Conservation (phyloP, 2,113 vertebrate genomes). For the Brienomyrus longianalis region DNA sequence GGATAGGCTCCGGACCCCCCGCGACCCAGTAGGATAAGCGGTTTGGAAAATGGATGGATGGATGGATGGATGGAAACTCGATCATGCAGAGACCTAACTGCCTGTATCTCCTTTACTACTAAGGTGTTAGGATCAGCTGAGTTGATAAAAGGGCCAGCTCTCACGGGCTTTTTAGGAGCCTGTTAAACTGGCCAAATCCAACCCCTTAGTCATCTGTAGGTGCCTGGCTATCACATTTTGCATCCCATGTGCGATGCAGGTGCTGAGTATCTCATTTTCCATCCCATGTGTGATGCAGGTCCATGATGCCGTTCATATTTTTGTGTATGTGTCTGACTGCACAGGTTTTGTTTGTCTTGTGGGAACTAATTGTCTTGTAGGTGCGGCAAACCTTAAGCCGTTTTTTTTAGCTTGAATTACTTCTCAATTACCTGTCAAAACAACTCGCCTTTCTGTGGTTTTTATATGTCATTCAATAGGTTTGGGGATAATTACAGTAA, state of each 20-base stretch:
- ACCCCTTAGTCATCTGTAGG: not conserved
- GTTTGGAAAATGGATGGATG: too few relatives aligned
- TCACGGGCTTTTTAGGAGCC: not conserved
- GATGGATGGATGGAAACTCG: too few relatives aligned
- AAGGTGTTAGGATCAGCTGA: not conserved
- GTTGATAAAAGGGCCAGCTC: not conserved
- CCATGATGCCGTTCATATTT: not conserved
- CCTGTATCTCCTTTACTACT: not conserved
- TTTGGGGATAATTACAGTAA: not conserved
- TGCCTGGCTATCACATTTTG: not conserved
- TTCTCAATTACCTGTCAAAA: not conserved
- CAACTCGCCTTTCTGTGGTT: not conserved
- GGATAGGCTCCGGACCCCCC: too few relatives aligned
- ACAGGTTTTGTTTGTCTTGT: not conserved
- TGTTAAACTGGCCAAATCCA: not conserved
- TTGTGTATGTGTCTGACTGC: conserved; percentile 7
- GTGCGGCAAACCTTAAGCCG: not conserved
- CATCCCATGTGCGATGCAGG: not conserved
- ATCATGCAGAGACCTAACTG: not conserved
- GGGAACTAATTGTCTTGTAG: not conserved
- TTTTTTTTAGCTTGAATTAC: not conserved
- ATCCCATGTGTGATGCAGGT: not conserved
- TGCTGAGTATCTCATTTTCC: not conserved
- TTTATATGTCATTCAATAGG: not conserved
- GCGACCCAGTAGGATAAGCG: too few relatives aligned